A percentile compares a stretch with the other conserved stretches of the same genome.
Conservation (phyloP, 1,140 invertebrate species). For the Scaptomyza graminum region DNA sequence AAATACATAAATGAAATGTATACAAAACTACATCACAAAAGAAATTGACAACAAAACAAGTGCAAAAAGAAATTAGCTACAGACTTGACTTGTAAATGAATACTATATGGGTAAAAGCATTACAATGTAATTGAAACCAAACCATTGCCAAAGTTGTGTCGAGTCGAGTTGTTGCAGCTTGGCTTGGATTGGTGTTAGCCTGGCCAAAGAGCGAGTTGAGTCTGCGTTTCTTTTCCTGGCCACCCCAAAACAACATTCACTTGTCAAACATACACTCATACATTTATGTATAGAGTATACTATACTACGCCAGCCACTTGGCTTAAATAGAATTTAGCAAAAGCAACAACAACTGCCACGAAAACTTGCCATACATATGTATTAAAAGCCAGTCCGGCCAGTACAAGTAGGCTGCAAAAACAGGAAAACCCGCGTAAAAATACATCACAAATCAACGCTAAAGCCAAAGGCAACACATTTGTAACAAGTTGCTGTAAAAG, state of each 20-base stretch:
- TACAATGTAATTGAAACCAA: conserved; percentile 31
- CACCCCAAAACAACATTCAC: conserved; percentile 75
- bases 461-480: conserved; percentile 46
- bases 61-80: not conserved
- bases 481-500: conserved; percentile 65
- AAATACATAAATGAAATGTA: conserved; percentile 33
- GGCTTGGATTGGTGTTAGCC: conserved; percentile 21
- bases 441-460: conserved; percentile 22
- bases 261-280: conserved; percentile 43
- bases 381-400: conserved; percentile 47
- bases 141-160: conserved; percentile 30
- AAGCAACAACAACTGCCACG: conserved; percentile 16
- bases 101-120: conserved; percentile 1
- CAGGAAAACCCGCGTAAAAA: conserved; percentile 35
- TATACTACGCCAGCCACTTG: conserved; percentile 42
- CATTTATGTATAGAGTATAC: no score
- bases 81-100: not conserved
- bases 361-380: conserved; percentile 38
- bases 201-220: not conserved
- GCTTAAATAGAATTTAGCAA: conserved; percentile 67
- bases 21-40: not conserved
- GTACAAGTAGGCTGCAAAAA: conserved; percentile 29
- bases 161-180: no score
- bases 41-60: not conserved
- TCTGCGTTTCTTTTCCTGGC: conserved; percentile 55